Conservation (phyloP, 2,888 invertebrate species). For the Chaitophorus viminalis region DNA sequence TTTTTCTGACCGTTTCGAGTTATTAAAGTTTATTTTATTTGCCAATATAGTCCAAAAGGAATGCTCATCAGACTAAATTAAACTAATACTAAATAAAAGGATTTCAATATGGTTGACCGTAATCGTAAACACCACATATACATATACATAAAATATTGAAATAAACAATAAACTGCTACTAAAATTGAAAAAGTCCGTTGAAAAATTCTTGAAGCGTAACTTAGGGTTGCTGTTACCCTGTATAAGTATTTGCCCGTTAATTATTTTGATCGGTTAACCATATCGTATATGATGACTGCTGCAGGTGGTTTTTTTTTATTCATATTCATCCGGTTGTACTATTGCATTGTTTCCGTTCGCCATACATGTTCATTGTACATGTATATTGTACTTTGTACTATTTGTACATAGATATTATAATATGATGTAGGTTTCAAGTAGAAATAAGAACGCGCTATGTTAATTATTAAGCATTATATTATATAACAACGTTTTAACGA, state of each 20-base stretch:
- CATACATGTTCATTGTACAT: not conserved
- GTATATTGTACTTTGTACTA: too few species aligned
- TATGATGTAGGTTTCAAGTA: not conserved
- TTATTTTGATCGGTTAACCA: slow-evolving; percentile 59
- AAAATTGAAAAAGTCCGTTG: slow-evolving; percentile 45
- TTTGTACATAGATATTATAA: too few species aligned
- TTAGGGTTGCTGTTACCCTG: slow-evolving; percentile 47
- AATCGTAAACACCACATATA: too few species aligned
- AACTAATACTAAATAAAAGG: not conserved
- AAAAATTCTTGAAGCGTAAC: slow-evolving; percentile 44
- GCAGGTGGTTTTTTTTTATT: slow-evolving; percentile 59
- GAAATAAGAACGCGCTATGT: not conserved
- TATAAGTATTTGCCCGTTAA: slow-evolving; percentile 46
- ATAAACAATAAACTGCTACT: not conserved
- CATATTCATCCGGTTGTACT: slow-evolving; percentile 50
- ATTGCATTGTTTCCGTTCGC: slow-evolving; percentile 54
- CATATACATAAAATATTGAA: not conserved
- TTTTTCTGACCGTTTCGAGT: not conserved
- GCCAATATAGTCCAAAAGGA: not conserved
- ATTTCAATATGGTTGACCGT: not conserved
- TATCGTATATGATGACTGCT: slow-evolving; percentile 46
- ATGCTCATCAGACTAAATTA: not conserved
- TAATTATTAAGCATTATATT: slow-evolving; percentile 12
- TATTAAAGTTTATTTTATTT: not conserved
- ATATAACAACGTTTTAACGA: not conserved